phyloP scores from a whole-genome alignment of 2,797 vertebrate species.

The Acanthurus lineatus region DNA sequence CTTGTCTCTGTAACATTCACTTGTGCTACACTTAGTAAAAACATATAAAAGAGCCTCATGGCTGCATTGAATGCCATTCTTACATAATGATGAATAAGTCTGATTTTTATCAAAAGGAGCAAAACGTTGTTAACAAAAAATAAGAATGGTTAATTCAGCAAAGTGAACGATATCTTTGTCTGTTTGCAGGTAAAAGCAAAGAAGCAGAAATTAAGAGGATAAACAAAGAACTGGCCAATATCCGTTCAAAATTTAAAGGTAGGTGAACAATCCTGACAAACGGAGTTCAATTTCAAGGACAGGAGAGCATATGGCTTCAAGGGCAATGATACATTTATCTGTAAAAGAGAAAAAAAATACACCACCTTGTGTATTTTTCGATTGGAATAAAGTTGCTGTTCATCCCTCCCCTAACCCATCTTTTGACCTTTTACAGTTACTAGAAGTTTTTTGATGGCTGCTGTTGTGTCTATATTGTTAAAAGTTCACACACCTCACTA shows the following conservation, averaged over 20 bases:
- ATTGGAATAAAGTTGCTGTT: too few species aligned
- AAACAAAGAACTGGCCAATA: slow-evolving; percentile 94
- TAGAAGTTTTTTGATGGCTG: background rate
- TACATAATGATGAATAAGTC: background rate
- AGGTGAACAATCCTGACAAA: slow-evolving; percentile 30
- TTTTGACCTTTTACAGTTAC: background rate
- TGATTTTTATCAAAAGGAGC: background rate
- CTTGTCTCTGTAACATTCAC: background rate
- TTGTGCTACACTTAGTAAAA: too few species aligned
- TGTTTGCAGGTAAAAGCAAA: slow-evolving; percentile 91
- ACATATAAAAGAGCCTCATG: background rate
- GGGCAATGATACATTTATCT: background rate
- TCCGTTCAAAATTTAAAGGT: slow-evolving; percentile 95
- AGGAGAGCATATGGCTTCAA: background rate
- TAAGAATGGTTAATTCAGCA: background rate
- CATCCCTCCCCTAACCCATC: background rate
- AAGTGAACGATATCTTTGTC: background rate
- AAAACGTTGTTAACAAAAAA: too few species aligned
- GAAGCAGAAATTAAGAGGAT: slow-evolving; percentile 93
- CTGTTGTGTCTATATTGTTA: background rate
- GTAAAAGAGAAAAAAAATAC: too few species aligned
- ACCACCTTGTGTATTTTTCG: too few species aligned
- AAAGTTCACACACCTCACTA: slow-evolving; percentile 13
- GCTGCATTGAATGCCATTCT: background rate
- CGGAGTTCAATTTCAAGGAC: background rate